phyloP scores from a whole-genome alignment of 1,140 invertebrate species.

The Meloidogyne floridensis region DNA sequence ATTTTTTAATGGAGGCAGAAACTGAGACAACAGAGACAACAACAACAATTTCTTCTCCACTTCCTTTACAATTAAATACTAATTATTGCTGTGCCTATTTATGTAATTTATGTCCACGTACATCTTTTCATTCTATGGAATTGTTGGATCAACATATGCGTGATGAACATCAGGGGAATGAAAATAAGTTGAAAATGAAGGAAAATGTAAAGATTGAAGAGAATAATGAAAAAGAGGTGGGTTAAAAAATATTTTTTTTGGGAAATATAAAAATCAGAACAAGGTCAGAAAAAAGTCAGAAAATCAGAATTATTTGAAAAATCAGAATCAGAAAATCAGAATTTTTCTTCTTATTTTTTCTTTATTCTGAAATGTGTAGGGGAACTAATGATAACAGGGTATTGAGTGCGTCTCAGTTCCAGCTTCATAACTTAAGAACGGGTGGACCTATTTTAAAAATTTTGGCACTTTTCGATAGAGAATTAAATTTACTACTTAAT shows the following conservation, averaged over 20 bases:
- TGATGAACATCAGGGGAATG: constrained; percentile 13
- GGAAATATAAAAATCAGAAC: background rate
- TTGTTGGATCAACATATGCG: constrained; percentile 20
- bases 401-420: background rate
- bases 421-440: background rate
- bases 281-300: no score
- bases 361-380: no score
- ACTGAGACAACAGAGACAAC: background rate
- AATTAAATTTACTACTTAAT: no score
- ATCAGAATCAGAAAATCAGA: background rate
- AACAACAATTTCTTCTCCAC: background rate
- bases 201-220: background rate
- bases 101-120: constrained; percentile 17
- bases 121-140: constrained; percentile 21
- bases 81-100: constrained; percentile 23
- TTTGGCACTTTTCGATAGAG: no score
- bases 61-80: background rate
- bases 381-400: background rate
- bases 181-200: background rate
- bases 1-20: no score
- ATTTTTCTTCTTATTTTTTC: background rate
- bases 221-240: background rate
- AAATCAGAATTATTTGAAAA: background rate
- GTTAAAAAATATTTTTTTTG: background rate
- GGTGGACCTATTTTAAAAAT: no score